Conservation (phyloP, 2,113 vertebrate species). For the Toxotes chatareus region DNA sequence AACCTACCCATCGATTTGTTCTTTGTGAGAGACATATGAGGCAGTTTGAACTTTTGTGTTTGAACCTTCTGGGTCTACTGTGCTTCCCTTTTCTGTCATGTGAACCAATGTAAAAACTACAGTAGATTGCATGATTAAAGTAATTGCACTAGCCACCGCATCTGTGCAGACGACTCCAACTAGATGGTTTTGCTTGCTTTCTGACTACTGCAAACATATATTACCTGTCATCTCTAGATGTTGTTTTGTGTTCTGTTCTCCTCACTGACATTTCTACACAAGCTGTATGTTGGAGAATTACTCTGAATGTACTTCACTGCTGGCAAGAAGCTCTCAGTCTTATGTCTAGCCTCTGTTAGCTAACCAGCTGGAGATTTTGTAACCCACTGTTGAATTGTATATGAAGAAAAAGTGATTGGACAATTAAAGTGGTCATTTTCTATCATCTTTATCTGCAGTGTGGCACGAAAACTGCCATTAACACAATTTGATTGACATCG, state of each 20-base stretch:
- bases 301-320: slow-evolving; percentile 67
- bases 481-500: background rate
- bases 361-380: slow-evolving; percentile 28
- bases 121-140: slow-evolving; percentile 81
- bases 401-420: slow-evolving; percentile 20
- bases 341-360: slow-evolving; percentile 40
- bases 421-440: slow-evolving; percentile 26
- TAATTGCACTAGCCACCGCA: slow-evolving; percentile 78
- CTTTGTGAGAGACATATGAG: slow-evolving; percentile 62
- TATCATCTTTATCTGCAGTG: slow-evolving; percentile 16
- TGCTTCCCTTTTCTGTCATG: slow-evolving; percentile 81
- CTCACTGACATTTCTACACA: slow-evolving; percentile 56
- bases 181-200: slow-evolving; percentile 75
- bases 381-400: slow-evolving; percentile 18
- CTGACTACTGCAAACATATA: slow-evolving; percentile 74
- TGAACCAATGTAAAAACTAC: slow-evolving; percentile 76
- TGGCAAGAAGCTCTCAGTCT: slow-evolving; percentile 43
- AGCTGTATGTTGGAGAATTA: slow-evolving; percentile 54
- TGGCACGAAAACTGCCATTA: slow-evolving; percentile 17
- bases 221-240: slow-evolving; percentile 65
- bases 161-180: slow-evolving; percentile 76
- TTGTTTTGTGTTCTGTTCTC: slow-evolving; percentile 73
- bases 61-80: slow-evolving; percentile 74
- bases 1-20: slow-evolving; percentile 60
- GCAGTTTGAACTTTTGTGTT: slow-evolving; percentile 73